A percentile compares a stretch with the other conserved stretches of the same genome.
These are phyloP conservation scores for Bactericera cockerelli DNA, from an alignment of 1,140 invertebrate genomes.

Conservation along the genomic window DNA sequence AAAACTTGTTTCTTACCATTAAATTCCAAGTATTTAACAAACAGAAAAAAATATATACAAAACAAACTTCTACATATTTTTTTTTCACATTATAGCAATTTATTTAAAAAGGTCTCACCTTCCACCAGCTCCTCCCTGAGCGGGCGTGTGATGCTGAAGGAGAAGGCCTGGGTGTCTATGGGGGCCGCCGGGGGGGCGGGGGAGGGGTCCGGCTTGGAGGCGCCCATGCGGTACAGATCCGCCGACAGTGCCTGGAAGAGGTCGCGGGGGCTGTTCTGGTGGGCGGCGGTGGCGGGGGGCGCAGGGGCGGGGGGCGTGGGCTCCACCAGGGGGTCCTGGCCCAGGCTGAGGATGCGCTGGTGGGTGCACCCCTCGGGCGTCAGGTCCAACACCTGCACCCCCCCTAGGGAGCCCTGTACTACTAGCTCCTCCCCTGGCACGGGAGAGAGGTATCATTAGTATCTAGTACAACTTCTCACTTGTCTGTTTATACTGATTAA, in stretches of 20 bases:
- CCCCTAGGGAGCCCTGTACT: constrained; percentile 73
- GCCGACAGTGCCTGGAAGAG: constrained; percentile 24
- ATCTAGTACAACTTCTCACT: no score
- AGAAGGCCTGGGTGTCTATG: constrained; percentile 42
- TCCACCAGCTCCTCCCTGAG: constrained; percentile 7
- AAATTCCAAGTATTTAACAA: no score
- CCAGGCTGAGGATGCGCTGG: constrained; percentile 71
- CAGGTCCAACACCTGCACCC: constrained; percentile 78
- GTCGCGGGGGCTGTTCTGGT: constrained; percentile 27
- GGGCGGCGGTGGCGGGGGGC: no score
- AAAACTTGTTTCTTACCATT: no score
- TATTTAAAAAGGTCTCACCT: no score
- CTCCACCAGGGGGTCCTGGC: constrained; percentile 48
- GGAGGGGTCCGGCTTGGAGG: constrained; percentile 20
- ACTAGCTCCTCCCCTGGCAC: constrained; percentile 38
- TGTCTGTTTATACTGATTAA: no score
- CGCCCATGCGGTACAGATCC: constrained; percentile 33
- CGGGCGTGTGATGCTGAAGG: constrained; percentile 40
- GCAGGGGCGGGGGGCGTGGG: constrained; percentile 28
- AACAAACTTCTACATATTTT: no score
- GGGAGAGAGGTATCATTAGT: no score
- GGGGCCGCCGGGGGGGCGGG: no score
- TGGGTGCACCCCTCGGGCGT: constrained; percentile 68
- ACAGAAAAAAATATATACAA: no score
- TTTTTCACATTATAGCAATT: no score